A percentile compares a stretch with the other conserved stretches of the same genome.
These are phyloP conservation scores for Lipophrys pholis DNA, from an alignment of 2,113 vertebrate species.

Conservation along the genomic window DNA sequence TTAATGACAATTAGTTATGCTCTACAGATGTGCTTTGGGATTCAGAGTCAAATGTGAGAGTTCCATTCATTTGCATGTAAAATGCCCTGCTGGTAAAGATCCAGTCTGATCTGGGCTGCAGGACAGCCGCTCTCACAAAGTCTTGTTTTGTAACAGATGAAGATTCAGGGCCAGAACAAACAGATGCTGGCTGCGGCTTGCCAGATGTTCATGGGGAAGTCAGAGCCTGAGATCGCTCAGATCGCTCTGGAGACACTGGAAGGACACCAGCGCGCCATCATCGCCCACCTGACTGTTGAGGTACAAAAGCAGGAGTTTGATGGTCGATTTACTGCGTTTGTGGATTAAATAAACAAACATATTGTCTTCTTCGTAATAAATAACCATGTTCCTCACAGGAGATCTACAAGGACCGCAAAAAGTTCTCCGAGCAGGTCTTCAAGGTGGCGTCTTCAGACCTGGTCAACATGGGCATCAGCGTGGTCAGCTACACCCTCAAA, in stretches of 20 bases:
- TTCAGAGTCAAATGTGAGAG: background rate
- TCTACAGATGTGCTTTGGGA: too few species aligned
- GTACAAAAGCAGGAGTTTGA: constrained; percentile 56
- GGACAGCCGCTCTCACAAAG: too few species aligned
- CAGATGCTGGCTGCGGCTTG: constrained; percentile 95
- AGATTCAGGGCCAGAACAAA: constrained; percentile 97
- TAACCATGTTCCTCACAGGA: constrained; percentile 79
- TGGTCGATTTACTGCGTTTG: background rate
- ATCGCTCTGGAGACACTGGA: constrained; percentile 94
- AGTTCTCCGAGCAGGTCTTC: constrained; percentile 95
- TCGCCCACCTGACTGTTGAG: constrained; percentile 96
- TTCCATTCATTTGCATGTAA: background rate
- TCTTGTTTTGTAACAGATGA: constrained; percentile 83
- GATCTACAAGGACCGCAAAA: constrained; percentile 95
- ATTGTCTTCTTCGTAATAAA: too few species aligned
- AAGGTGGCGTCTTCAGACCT: constrained; percentile 94
- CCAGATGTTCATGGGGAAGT: constrained; percentile 97
- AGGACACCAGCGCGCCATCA: constrained; percentile 94
- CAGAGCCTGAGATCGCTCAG: constrained; percentile 89
- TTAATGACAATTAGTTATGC: too few species aligned
- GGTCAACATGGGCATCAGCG: constrained; percentile 95
- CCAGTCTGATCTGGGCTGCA: too few species aligned
- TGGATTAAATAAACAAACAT: too few species aligned
- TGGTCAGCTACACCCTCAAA: constrained; percentile 95
- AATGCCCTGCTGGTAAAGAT: background rate